Percentiles rank a stretch among this genome's conserved stretches.
Evolutionary conservation across 2,113 vertebrate genomes (phyloP).

Genomic region (Symphodus melops): DNA sequence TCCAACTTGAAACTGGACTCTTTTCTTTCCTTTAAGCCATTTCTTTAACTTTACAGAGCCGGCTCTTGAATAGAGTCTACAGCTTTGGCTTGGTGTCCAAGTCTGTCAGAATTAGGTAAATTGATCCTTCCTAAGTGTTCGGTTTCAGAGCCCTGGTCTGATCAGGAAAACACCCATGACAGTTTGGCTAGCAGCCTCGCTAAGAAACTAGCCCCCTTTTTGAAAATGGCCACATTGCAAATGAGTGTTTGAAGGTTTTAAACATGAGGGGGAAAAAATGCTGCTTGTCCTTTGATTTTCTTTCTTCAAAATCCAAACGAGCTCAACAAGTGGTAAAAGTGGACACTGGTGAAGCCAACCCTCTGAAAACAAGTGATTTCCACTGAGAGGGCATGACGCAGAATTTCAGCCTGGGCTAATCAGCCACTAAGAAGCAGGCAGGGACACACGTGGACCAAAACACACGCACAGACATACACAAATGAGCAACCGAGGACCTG

Average conservation of each 20-base stretch:
- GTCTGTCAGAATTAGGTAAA: conserved; percentile 73
- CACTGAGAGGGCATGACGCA: conserved; percentile 58
- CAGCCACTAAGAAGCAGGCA: conserved; percentile 41
- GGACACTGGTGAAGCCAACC: conserved; percentile 38
- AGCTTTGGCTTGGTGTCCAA: conserved; percentile 67
- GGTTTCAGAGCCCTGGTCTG: conserved; percentile 48
- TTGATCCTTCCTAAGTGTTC: conserved; percentile 65
- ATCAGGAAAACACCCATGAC: conserved; percentile 69
- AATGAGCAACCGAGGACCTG: conserved; percentile 32
- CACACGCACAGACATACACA: conserved; percentile 30
- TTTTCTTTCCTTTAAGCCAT: conserved; percentile 68
- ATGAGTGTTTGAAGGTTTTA: conserved; percentile 71
- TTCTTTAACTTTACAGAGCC: conserved; percentile 65
- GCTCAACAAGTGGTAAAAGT: conserved; percentile 50
- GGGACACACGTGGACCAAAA: conserved; percentile 41
- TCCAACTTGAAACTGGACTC: conserved; percentile 65
- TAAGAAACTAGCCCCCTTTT: conserved; percentile 50
- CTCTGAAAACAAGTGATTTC: conserved; percentile 62
- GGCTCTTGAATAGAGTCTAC: conserved; percentile 54
- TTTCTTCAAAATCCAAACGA: conserved; percentile 53
- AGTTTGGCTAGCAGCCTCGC: conserved; percentile 65
- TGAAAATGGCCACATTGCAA: conserved; percentile 68
- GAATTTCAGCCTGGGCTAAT: conserved; percentile 69
- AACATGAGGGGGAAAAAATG: conserved; percentile 56
- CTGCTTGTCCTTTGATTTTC: conserved; percentile 44